Evolutionary conservation across 2,888 invertebrate species (phyloP).

Genomic region (Ceriagrion tenellum): DNA sequence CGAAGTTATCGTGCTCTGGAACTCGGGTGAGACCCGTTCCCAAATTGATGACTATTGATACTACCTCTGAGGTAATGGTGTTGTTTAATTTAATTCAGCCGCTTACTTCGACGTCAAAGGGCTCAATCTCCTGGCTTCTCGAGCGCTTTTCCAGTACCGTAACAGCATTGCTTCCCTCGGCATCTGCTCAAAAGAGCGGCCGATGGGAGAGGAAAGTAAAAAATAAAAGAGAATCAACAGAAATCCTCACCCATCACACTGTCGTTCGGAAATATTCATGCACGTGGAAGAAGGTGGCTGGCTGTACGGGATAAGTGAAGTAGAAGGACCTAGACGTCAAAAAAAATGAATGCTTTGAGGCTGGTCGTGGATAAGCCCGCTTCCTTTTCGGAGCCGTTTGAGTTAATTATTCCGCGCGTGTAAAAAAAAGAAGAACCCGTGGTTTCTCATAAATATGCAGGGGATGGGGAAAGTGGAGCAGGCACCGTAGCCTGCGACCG

Average conservation of each 20-base stretch:
- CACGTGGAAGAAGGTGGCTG: neutral
- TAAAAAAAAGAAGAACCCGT: neutral
- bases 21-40: no score
- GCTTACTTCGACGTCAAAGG: no score
- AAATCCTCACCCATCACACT: neutral
- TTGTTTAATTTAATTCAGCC: no score
- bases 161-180: no score
- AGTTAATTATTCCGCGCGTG: neutral
- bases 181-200: no score
- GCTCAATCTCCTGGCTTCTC: neutral
- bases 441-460: conserved; percentile 24
- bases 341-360: neutral
- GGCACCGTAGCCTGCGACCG: neutral
- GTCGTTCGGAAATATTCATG: neutral
- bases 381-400: neutral
- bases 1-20: no score
- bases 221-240: no score
- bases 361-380: neutral
- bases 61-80: no score
- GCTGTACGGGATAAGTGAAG: neutral
- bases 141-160: no score
- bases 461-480: neutral
- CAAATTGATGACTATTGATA: no score
- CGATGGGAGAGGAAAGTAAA: neutral
- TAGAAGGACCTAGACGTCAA: neutral